A percentile compares a stretch with the other conserved stretches of the same genome.
Conservation (phyloP, 2,113 vertebrate species). For the Marcusenius ussheri region DNA sequence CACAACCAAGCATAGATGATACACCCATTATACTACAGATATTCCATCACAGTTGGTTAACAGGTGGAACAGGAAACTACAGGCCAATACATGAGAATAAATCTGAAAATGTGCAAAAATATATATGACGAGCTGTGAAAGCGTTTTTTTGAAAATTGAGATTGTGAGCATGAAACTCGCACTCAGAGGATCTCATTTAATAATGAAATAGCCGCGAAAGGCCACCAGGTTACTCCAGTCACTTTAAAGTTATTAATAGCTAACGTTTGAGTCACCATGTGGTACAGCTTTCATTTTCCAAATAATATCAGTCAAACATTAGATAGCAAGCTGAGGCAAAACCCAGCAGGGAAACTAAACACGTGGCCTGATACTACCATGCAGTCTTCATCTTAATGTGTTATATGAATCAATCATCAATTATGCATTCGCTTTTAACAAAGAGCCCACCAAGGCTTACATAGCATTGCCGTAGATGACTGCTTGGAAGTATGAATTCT, state of each 20-base stretch:
- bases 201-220: neutral
- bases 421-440: neutral
- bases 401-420: neutral
- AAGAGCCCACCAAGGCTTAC: neutral
- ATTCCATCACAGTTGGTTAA: neutral
- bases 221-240: neutral
- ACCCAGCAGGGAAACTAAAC: neutral
- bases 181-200: neutral
- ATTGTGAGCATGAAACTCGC: neutral
- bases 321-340: neutral
- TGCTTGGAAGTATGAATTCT: neutral
- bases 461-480: neutral
- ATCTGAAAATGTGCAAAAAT: neutral
- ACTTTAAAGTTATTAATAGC: slow-evolving; percentile 7
- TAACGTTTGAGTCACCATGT: neutral
- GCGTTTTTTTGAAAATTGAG: neutral
- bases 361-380: neutral
- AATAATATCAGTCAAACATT: neutral
- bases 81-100: neutral
- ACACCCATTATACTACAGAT: neutral
- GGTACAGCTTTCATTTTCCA: neutral
- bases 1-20: neutral
- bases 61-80: neutral
- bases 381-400: neutral
- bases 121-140: neutral